A percentile compares a stretch with the other conserved stretches of the same genome.
These are phyloP conservation scores for Zeus faber DNA, from an alignment of 2,113 vertebrate species.

Conservation along the genomic window DNA sequence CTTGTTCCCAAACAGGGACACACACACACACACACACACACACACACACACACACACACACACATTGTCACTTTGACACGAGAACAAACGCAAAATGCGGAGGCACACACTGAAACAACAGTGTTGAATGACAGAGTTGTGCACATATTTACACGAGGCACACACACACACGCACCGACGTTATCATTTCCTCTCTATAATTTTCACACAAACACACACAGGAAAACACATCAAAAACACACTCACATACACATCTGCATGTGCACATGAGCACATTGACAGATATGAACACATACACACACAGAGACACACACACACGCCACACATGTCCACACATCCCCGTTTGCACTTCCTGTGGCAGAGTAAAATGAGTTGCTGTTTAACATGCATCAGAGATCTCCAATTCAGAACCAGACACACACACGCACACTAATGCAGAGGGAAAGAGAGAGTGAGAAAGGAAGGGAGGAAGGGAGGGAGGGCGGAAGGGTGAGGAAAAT, in stretches of 20 bases:
- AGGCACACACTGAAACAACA: not conserved
- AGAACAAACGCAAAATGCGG: not conserved
- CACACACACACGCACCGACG: not conserved
- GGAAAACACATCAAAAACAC: not conserved
- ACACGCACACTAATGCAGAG: not conserved
- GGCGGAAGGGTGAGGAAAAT: not conserved
- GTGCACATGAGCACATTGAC: not conserved
- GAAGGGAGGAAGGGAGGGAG: not conserved
- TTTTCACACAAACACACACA: not conserved
- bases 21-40: not conserved
- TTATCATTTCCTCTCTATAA: not conserved
- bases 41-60: not conserved
- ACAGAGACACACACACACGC: not conserved
- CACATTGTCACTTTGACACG: too few species aligned
- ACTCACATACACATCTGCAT: not conserved
- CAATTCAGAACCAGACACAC: not conserved
- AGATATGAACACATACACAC: not conserved
- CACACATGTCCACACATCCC: not conserved
- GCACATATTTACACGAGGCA: not conserved
- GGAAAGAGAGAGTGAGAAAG: not conserved
- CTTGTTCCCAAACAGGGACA: not conserved
- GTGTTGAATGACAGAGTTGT: too few species aligned
- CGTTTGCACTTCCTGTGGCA: not conserved
- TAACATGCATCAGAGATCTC: conserved; percentile 19
- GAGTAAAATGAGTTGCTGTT: conserved; percentile 12